phyloP scores from a whole-genome alignment of 2,888 invertebrate species.

The Drosophila subsilvestris region DNA sequence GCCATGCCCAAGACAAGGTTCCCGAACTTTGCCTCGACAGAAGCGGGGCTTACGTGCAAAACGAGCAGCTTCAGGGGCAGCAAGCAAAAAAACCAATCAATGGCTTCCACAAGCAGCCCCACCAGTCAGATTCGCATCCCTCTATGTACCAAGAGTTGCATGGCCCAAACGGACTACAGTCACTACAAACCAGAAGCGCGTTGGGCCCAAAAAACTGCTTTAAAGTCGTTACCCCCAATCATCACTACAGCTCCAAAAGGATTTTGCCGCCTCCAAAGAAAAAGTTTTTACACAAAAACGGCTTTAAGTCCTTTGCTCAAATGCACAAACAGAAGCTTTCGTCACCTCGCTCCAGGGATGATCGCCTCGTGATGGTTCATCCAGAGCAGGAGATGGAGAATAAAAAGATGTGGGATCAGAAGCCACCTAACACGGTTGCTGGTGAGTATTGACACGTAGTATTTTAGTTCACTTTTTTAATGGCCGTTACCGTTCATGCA shows the following conservation, averaged over 20 bases:
- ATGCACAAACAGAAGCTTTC: neutral
- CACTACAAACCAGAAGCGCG: neutral
- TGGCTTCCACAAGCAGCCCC: neutral
- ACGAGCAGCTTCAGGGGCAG: slow-evolving; percentile 10
- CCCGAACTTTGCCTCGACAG: slow-evolving; percentile 35
- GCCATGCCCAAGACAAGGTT: neutral
- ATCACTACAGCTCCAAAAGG: neutral
- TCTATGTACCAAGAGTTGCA: neutral
- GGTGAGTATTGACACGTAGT: slow-evolving; percentile 21
- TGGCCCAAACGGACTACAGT: neutral
- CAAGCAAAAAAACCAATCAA: neutral
- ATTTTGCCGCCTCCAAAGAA: neutral
- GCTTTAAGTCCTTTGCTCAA: neutral
- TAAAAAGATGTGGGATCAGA: slow-evolving; percentile 4
- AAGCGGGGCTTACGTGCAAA: slow-evolving; percentile 36
- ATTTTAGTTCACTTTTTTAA: neutral
- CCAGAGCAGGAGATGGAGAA: slow-evolving; percentile 21
- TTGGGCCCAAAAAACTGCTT: neutral
- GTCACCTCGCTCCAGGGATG: neutral
- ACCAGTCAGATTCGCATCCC: neutral
- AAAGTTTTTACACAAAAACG: neutral
- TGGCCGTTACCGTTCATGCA: neutral
- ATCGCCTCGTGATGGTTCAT: neutral
- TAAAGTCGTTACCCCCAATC: neutral
- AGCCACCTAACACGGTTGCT: neutral